Percentiles rank a stretch among this genome's conserved stretches.
Evolutionary conservation across 2,888 invertebrate genomes (phyloP).

Genomic region (Barypeithes pellucidus): DNA sequence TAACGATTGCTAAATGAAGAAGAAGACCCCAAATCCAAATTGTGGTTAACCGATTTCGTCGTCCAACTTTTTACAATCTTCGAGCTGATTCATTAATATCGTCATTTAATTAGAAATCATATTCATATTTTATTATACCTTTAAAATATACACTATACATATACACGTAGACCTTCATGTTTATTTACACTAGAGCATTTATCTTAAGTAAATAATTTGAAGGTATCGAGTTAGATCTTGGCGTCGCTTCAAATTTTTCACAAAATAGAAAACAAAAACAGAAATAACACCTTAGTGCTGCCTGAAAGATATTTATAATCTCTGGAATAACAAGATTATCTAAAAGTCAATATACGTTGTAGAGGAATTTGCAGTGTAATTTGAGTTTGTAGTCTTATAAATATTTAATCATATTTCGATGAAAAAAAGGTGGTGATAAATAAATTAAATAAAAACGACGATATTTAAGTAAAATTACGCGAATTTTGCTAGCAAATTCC

Average conservation of each 20-base stretch:
- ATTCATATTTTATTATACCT: slow-evolving; percentile 8
- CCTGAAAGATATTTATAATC: slow-evolving; percentile 30
- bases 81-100: too few relatives aligned
- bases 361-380: slow-evolving; percentile 9
- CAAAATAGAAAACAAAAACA: slow-evolving; percentile 31
- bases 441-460: background rate
- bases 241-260: slow-evolving; percentile 36
- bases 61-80: too few relatives aligned
- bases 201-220: slow-evolving; percentile 34
- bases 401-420: background rate
- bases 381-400: slow-evolving; percentile 9
- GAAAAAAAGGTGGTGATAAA: background rate
- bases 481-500: too few relatives aligned
- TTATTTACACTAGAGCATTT: slow-evolving; percentile 21
- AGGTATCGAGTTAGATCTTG: slow-evolving; percentile 33
- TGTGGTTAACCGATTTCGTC: too few relatives aligned
- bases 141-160: slow-evolving; percentile 11
- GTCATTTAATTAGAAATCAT: background rate
- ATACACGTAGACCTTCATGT: slow-evolving; percentile 26
- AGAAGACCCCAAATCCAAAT: too few relatives aligned
- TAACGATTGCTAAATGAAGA: too few relatives aligned
- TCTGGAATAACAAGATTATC: slow-evolving; percentile 28
- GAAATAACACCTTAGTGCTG: slow-evolving; percentile 30
- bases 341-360: slow-evolving; percentile 20
- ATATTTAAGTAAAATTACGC: too few relatives aligned